Evolutionary conservation across 2,888 invertebrate genomes (phyloP).

Genomic region (Yponomeuta malinellus): DNA sequence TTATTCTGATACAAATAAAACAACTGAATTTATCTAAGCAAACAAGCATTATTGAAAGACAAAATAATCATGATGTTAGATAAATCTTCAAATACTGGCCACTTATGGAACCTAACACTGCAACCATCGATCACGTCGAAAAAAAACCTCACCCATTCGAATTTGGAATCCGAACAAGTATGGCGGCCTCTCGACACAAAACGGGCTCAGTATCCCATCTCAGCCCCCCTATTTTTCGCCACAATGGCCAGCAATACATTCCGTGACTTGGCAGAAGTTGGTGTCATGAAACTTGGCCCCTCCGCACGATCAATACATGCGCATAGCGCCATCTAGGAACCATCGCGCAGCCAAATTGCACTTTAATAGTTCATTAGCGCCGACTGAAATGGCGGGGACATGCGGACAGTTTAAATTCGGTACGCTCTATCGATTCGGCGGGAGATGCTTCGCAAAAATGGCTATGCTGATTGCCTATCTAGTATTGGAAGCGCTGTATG

Average conservation of each 20-base stretch:
- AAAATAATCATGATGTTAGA: neutral
- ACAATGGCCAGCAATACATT: conserved; percentile 73
- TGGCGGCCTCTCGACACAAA: conserved; percentile 27
- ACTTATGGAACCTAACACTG: neutral
- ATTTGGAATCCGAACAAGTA: neutral
- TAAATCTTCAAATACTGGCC: neutral
- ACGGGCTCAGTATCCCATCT: conserved; percentile 29
- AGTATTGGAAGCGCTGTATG: neutral
- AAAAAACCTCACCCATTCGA: neutral
- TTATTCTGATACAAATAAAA: too few relatives aligned
- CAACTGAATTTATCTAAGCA: neutral
- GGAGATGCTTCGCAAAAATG: conserved; percentile 21
- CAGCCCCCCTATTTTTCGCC: conserved; percentile 67
- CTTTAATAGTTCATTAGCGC: conserved; percentile 76
- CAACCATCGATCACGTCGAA: neutral
- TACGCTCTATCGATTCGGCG: conserved; percentile 63
- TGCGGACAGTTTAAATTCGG: conserved; percentile 73
- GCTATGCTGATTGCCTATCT: conserved; percentile 6
- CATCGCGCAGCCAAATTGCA: conserved; percentile 74
- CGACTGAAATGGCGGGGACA: conserved; percentile 71
- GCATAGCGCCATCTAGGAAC: conserved; percentile 68
- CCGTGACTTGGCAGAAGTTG: conserved; percentile 73
- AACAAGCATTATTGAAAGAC: neutral
- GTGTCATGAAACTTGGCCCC: conserved; percentile 54
- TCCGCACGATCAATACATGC: conserved; percentile 69